A percentile compares a stretch with the other conserved stretches of the same genome.
Evolutionary conservation across 1,140 invertebrate species (phyloP).

Genomic region (Penaeus indicus): DNA sequence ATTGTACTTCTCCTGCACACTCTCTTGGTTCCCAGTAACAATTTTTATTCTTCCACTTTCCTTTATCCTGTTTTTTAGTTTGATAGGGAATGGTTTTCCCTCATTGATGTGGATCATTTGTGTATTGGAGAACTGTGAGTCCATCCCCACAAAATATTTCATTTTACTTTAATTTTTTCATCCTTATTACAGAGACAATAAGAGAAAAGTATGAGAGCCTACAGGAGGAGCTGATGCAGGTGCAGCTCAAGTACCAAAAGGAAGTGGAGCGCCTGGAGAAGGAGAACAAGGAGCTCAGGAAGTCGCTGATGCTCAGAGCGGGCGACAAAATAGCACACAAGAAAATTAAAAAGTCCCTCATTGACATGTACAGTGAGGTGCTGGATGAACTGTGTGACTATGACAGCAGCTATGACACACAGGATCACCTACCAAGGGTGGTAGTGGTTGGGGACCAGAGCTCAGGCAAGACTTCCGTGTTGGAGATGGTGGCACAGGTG

Average conservation of each 20-base stretch:
- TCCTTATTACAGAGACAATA: slow-evolving; percentile 69
- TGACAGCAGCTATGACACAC: slow-evolving; percentile 90
- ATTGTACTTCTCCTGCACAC: too few relatives aligned
- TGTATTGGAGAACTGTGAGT: too few relatives aligned
- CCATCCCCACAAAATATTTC: too few relatives aligned
- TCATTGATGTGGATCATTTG: too few relatives aligned
- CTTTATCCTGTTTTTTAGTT: too few relatives aligned
- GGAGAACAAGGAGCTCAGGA: slow-evolving; percentile 95
- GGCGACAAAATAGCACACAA: slow-evolving; percentile 78
- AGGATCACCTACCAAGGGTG: slow-evolving; percentile 96
- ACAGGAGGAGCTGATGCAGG: slow-evolving; percentile 91
- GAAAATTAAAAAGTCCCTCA: slow-evolving; percentile 94
- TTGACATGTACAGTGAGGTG: slow-evolving; percentile 99
- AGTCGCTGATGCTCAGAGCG: slow-evolving; percentile 89
- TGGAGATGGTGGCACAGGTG: slow-evolving; percentile 94
- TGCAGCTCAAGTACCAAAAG: slow-evolving; percentile 93
- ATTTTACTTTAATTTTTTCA: background rate
- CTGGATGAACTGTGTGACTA: slow-evolving; percentile 95
- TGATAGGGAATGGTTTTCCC: too few relatives aligned
- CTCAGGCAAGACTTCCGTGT: slow-evolving; percentile 97
- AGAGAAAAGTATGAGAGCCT: slow-evolving; percentile 80
- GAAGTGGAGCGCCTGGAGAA: slow-evolving; percentile 95
- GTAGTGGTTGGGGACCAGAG: slow-evolving; percentile 99
- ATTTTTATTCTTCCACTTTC: too few relatives aligned
- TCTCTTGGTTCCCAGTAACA: too few relatives aligned